Base-by-base conservation (phyloP, 2,888 invertebrate species). In the Cosmopolites sordidus region DNA sequence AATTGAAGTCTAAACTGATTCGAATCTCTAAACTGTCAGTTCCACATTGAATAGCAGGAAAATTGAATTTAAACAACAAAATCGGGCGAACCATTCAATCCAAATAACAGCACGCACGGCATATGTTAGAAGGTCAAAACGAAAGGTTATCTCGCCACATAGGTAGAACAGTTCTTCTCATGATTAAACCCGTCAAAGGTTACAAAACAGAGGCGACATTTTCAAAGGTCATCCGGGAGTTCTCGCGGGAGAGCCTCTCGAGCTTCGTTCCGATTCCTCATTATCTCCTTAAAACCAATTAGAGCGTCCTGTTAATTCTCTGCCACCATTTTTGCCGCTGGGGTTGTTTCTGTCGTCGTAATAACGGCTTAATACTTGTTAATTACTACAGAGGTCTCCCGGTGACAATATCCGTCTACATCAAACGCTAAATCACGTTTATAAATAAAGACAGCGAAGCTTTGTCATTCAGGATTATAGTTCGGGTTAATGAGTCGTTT, bases 361-460 rank as follows among this genome's bases (percentile, higher is more conserved):
- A 64, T 64, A 62, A 63, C 61, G 58, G 58, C 59, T 63, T 63
- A 62, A 63, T 62, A 62, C 62, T 62, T 63, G 65, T 64, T 65
- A 64, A 64, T 65, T 63, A 64, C 61, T 58, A 37, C 51, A 56
- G 47, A 56, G 59, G 56, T 63, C 62, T 63, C 63, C 58, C 58
- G 60, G 55, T 58, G 56, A 61, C 58, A 62, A 60, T 64, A 61
- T 60, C 60, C 62, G 61, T 56, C 29, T 47, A 57, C 59, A 62
- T 61, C 59, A 59, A 55, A 56, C 54, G 58, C 57, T 64, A 65
- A 65, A 63, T 65, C 64, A 64, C 42, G 43, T 54, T 61, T 59
- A 61, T 60, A 59, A 61, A 49, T 56, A 53, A 58, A 55, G 54
- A 61, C 44, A 45, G 55, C 5, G 11, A 4, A 12, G 33, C 8